Conservation (phyloP, 2,113 vertebrate genomes). For the Callopanchax toddi region DNA sequence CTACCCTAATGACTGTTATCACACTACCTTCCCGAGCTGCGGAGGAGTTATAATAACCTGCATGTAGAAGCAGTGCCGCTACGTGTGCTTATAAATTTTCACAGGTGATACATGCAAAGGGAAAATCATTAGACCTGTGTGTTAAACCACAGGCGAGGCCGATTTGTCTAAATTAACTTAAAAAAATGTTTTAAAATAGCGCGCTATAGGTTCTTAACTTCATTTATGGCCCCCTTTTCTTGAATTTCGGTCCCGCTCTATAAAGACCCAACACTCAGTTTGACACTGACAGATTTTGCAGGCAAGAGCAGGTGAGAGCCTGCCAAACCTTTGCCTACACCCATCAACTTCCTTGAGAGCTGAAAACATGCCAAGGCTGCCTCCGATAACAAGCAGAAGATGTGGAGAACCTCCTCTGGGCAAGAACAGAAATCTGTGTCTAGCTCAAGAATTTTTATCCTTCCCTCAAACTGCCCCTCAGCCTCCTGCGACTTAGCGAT, state of each 20-base stretch:
- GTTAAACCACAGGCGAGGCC: constrained; percentile 8
- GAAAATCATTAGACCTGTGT: constrained; percentile 23
- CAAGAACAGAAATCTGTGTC: constrained; percentile 55
- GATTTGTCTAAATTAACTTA: background rate
- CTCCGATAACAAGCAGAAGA: constrained; percentile 69
- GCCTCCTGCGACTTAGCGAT: constrained; percentile 40
- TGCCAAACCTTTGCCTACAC: constrained; percentile 70
- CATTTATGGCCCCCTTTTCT: background rate
- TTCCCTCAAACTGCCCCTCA: constrained; percentile 51
- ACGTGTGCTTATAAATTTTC: constrained; percentile 13
- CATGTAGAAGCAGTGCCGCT: constrained; percentile 23
- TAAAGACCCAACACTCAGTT: constrained; percentile 45
- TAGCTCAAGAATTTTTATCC: constrained; percentile 59
- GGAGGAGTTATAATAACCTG: constrained; percentile 73
- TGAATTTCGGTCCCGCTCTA: constrained; percentile 24
- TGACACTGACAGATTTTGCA: constrained; percentile 58
- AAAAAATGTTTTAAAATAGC: background rate
- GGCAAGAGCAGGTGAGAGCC: constrained; percentile 58
- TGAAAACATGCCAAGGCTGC: constrained; percentile 69
- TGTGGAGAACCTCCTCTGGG: constrained; percentile 71
- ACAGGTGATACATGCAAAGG: constrained; percentile 53
- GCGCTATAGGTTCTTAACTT: constrained; percentile 1
- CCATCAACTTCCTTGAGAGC: constrained; percentile 58
- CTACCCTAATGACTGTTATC: constrained; percentile 81
- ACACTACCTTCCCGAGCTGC: constrained; percentile 69